Evolutionary conservation across 2,113 vertebrate species (phyloP), one percentile per base, ranked within the genome.

Genomic region (Hemiprocne comata): DNA sequence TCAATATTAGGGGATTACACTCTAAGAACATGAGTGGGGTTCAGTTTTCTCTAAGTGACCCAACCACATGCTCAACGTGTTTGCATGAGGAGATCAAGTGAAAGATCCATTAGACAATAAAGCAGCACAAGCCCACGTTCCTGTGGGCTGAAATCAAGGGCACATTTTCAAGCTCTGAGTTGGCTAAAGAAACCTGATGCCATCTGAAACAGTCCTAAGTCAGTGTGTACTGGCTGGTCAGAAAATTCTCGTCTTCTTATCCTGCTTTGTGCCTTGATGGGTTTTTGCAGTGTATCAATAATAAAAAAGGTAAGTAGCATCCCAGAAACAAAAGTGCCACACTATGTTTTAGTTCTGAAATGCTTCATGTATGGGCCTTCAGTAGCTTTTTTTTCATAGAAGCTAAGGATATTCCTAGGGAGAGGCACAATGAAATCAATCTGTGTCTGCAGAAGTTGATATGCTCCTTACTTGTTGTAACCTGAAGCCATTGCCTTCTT

Each of bases 1-100:
- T 97, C 97, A 97, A 95, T 96, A 97, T 97, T 93, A 96, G 94
- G 94, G 97, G 97, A 97, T 97, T 96, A 97, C 90, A 76, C 82
- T 93, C 84, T 92, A 93, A 96, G 96, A 95, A 86, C 91, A 95
- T 97, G 97, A 97, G 96, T 89, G 93, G 95, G 95, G 80, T 96
- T 95, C 93, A 87, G 92, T 91, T 97, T 96, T 95, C 95, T 97
- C 93, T 97, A 96, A 97, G 96, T 96, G 96, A 97, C 90, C 94
- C 92, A 92, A 95, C 93, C 95, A 96, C 93, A 96, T 96, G 95
- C 94, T 92, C 80, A 54, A 60, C 96, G 7, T 97, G 93, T 97
- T 93, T 97, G 92, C 50, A 88, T 53, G 95, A 96, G 76, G 86
- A 93, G 96, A 96, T 96, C 96, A 97, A 97, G 95, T 96, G 90